Conservation (phyloP, 2,888 invertebrate species). For the Volucella inanis region DNA sequence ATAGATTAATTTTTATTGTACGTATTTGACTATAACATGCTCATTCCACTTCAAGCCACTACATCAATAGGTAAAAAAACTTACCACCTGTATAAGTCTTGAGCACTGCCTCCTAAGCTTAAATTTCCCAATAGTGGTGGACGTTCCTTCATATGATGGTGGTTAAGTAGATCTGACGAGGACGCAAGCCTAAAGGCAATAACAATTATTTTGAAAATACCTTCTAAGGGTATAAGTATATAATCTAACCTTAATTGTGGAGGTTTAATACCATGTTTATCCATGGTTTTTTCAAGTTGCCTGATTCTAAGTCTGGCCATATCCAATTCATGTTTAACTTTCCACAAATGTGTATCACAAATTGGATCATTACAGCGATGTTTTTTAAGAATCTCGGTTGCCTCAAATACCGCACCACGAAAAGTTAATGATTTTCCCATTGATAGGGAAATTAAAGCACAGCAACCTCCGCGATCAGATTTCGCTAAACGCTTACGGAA, state of each 20-base stretch:
- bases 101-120: constrained; percentile 83
- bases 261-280: constrained; percentile 91
- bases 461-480: constrained; percentile 95
- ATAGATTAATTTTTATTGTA: neutral
- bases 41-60: constrained; percentile 66
- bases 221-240: neutral
- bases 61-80: constrained; percentile 77
- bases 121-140: constrained; percentile 84
- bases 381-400: constrained; percentile 89
- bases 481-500: constrained; percentile 93
- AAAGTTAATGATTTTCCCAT: constrained; percentile 94
- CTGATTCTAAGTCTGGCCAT: constrained; percentile 92
- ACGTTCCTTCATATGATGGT: constrained; percentile 84
- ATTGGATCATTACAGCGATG: constrained; percentile 91
- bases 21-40: constrained; percentile 35
- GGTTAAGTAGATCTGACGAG: constrained; percentile 86
- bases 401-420: constrained; percentile 90
- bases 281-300: constrained; percentile 93
- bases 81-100: constrained; percentile 84
- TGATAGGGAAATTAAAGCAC: constrained; percentile 95
- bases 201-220: neutral
- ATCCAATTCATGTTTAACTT: constrained; percentile 94
- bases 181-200: constrained; percentile 84
- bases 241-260: constrained; percentile 86
- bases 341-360: constrained; percentile 93